phyloP scores from a whole-genome alignment of 2,888 invertebrate genomes.

The Ashinkailepas kermadecensis region DNA sequence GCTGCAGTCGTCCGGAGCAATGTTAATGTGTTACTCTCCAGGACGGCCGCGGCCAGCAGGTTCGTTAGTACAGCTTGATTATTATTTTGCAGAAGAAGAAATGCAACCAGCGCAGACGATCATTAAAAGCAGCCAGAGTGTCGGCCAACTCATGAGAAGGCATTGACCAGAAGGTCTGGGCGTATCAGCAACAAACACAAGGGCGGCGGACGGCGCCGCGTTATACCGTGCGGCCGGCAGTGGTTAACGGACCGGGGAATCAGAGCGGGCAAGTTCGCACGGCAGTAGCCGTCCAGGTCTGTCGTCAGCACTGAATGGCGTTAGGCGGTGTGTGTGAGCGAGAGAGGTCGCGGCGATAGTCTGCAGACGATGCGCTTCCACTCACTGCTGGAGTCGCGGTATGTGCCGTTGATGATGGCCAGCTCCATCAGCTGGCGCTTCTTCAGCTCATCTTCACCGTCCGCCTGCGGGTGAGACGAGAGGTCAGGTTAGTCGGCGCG shows the following conservation, averaged over 20 bases:
- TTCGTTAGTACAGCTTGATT: not conserved
- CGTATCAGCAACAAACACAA: not conserved
- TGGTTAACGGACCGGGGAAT: not conserved
- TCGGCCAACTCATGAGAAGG: too few relatives aligned
- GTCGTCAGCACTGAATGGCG: not conserved
- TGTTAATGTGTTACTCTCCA: not conserved
- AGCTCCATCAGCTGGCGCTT: conserved; percentile 99
- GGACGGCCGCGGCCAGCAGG: not conserved
- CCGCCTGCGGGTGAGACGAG: conserved; percentile 66
- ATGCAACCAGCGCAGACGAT: too few relatives aligned
- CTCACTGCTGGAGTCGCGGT: conserved; percentile 66
- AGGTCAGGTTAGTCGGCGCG: not conserved
- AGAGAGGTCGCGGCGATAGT: not conserved
- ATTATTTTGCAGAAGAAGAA: too few relatives aligned
- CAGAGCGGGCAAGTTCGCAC: too few relatives aligned
- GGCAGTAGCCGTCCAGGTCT: too few relatives aligned
- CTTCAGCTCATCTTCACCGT: conserved; percentile 99
- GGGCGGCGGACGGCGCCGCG: not conserved
- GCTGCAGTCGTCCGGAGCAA: not conserved
- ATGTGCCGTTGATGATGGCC: conserved; percentile 99
- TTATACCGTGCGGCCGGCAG: not conserved
- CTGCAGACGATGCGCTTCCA: not conserved
- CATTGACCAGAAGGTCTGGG: not conserved
- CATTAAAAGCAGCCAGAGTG: too few relatives aligned
- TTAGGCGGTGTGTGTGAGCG: not conserved